Base-by-base conservation (phyloP, 2,888 invertebrate genomes). In the Papilio gigon region DNA sequence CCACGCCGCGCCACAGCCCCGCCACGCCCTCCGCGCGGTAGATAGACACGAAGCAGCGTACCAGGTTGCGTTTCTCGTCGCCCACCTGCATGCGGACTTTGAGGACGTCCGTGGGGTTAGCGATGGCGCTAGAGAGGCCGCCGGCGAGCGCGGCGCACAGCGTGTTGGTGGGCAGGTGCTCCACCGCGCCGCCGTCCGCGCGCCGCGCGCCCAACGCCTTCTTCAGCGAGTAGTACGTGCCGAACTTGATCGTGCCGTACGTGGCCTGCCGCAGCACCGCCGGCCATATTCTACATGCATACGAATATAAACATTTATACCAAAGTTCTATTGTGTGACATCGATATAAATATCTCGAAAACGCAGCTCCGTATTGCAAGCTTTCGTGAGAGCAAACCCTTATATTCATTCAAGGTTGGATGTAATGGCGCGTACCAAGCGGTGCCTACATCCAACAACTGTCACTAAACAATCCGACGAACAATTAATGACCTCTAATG, bases 211-310 rank as follows among this genome's bases (percentile, higher is more conserved):
- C 93, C 47, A 96, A 83, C 71, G 94, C 86, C 80, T 95, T 93
- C 88, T 98, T 98, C 75, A 98, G 88, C 1, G 97, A 95, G 85
- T 98, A 98, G 88, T 98, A 98, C 12, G 98, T 97, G 75, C 98
- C 98, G 84, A 98, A 98, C 90, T 98, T 98, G 72, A 98, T 97
- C 40, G 98, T 98, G 76, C 98, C 98, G 90, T 98, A 98, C 44
- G 97, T 98, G 35, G 98, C 97, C 88, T 98, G 98, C 2, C 98
- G 93, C 68, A 98, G 91, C 65, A 98, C 95, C 53, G 98, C 98
- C 63, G 98, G 98, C 93, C 96, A 96, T 82, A 98, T 97, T 65
- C 98, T 98, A 88, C 14, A 84, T 81, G 33, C 25, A 14, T 22
- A 20, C 25, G 4, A 20, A 53, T 8, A 17, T 22, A 50, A 4